Evolutionary conservation across 2,888 invertebrate genomes (phyloP), one percentile per base, ranked within the genome.

Genomic region (Timema cristinae): DNA sequence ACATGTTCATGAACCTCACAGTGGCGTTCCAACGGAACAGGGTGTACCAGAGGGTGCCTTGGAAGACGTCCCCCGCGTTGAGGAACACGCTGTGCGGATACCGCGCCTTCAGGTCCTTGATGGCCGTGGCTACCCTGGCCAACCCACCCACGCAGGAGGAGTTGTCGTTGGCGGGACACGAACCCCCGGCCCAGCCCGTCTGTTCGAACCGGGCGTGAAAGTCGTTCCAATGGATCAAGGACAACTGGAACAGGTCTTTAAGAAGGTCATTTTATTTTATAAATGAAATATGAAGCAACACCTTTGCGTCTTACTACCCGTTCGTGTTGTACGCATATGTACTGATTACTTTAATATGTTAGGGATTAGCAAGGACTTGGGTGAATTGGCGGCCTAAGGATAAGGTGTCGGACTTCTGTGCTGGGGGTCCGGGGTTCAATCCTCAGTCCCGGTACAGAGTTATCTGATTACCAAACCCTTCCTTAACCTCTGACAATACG

Each of bases 41-140:
- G 15, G 89, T 90, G 78, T 93, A 93, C 91, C 92, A 94, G n/a
- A 92, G 84, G 0, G 93, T 93, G 0, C 94, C 94, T 80, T 93
- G 93, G 80, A 89, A 95, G 79, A 90, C 90, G 81, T 94, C 94
- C 0, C 94, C 94, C 0, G 90, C 94, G 79, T 94, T 93, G 71
- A 95, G 81, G 52, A 93, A 87, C 32, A 95, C 81, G 0, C 90
- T 85, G 54, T 52, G 11, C 10, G 54, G 54, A 52, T n/a, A 13
- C 13, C 67, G 8, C n/a, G 50, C 32, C 8, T 70, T 56, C 50
- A 70, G 47, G 5, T 71, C 50, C 2, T 70, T 63, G 50, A 71
- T 67, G n/a, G 70, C 56, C 13, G 72, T 73, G 10, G 69, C 68
- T 16, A 69, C 68, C 15, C 76, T 63, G 2, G 76, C 76, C 52